Base-by-base conservation (phyloP, 1,140 invertebrate genomes). In the Lepidurus apus region DNA sequence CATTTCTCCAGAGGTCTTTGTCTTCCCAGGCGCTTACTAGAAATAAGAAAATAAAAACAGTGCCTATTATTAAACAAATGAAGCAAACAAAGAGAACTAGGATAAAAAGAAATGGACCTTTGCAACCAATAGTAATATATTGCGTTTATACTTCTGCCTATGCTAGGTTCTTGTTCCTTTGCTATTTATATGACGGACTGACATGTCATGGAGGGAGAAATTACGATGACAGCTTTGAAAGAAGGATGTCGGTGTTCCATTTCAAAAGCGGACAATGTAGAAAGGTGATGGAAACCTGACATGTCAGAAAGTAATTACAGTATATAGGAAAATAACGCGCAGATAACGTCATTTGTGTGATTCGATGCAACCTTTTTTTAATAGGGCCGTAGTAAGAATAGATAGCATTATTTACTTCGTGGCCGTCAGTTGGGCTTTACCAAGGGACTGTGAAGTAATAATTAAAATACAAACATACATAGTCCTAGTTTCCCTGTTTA, bases 1-100 rank as follows among this genome's bases (percentile, higher is more conserved):
- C 53, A 65, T 65, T 65, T 65, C 53, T 65, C 53, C 53, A 65
- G n/a, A 17, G 53, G 53, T 65, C 53, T 65, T 65, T 65, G 53
- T 65, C 53, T 13, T 65, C 53, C 53, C 53, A 65, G 53, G 53
- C 53, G 53, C 13, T 65, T 13, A 65, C 53, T 65, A 65, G 17
- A 21, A 65, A 65, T 6, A 17, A 13, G n/a, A 21, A 65, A 65
- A 65, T 21, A 4, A 65, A 65, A 65, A 34, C 34, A 34, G 34
- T 34, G 34, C 34, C 8, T 65, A 21, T 65, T 65, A 65, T 65
- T 65, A 65, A 7, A 21, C 53, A 1, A 65, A 21, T n/a, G 21
- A 65, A 17, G 17, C 8, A 65, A 65, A 65, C 7, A 9, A 65
- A 21, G 10, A 47, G 53, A 65, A 65, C 17, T 65, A n/a, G 6